These are phyloP conservation scores for Styela clava DNA, from an alignment of 23 tunicate genomes.

Conservation along the genomic window DNA sequence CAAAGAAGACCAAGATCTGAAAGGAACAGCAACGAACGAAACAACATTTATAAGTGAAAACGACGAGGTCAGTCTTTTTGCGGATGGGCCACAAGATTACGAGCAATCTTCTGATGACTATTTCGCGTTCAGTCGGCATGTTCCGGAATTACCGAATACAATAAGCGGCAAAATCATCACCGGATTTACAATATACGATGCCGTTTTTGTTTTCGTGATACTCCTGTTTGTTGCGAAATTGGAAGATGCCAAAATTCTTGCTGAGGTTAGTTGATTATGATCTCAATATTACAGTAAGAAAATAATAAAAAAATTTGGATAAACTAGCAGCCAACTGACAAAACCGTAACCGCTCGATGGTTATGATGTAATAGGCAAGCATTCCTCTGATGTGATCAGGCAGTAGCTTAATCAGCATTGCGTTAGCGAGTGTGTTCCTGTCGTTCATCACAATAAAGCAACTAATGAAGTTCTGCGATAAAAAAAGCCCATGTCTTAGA, in stretches of 20 bases:
- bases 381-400: not conserved
- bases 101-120: not conserved
- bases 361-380: too few species aligned
- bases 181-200: slow-evolving; percentile 52
- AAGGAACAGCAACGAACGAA: not conserved
- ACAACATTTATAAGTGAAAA: not conserved
- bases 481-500: too few species aligned
- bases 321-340: too few species aligned
- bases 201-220: slow-evolving; percentile 48
- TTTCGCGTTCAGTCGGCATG: slow-evolving; percentile 17
- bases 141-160: slow-evolving; percentile 32
- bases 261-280: slow-evolving; percentile 29
- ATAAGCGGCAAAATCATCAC: slow-evolving; percentile 71
- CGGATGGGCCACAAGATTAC: not conserved
- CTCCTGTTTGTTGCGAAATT: slow-evolving; percentile 43
- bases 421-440: too few species aligned
- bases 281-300: not conserved
- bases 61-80: not conserved
- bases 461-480: too few species aligned
- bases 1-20: not conserved
- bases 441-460: too few species aligned
- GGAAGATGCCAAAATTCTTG: slow-evolving; percentile 40
- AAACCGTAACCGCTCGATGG: too few species aligned
- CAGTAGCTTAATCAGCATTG: not conserved
- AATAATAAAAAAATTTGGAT: too few species aligned